These are phyloP conservation scores for Apis laboriosa DNA, from an alignment of 1,140 invertebrate species.

Conservation along the genomic window DNA sequence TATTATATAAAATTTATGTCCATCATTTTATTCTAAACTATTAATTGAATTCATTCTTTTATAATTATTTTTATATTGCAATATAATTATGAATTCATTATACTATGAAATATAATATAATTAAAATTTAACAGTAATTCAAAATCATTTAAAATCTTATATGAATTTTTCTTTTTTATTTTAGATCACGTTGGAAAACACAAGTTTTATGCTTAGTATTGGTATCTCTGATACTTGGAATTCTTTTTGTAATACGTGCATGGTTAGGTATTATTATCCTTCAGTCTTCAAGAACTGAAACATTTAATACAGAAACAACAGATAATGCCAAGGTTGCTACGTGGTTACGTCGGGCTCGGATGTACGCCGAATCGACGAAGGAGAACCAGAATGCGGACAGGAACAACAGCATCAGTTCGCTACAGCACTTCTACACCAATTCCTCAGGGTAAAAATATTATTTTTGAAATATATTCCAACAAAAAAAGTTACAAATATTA, in stretches of 20 bases:
- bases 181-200: constrained; percentile 67
- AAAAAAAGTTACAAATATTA: not conserved
- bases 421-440: constrained; percentile 41
- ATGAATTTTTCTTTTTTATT: constrained; percentile 8
- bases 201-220: constrained; percentile 62
- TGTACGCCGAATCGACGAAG: constrained; percentile 73
- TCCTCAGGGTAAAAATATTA: constrained; percentile 45
- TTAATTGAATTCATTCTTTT: not conserved
- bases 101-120: too few species aligned
- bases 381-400: constrained; percentile 70
- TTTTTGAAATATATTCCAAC: not conserved
- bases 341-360: constrained; percentile 72
- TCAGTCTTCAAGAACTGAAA: constrained; percentile 27
- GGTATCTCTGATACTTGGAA: constrained; percentile 57
- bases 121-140: not conserved
- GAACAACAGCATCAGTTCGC: constrained; percentile 56
- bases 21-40: too few species aligned
- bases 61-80: too few species aligned
- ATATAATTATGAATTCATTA: too few species aligned
- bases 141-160: not conserved
- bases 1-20: not conserved
- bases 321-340: constrained; percentile 71
- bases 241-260: constrained; percentile 58
- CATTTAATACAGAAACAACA: constrained; percentile 33
- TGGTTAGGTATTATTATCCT: constrained; percentile 63